Conservation (phyloP, 2,113 vertebrate species). For the Cebus imitator region DNA sequence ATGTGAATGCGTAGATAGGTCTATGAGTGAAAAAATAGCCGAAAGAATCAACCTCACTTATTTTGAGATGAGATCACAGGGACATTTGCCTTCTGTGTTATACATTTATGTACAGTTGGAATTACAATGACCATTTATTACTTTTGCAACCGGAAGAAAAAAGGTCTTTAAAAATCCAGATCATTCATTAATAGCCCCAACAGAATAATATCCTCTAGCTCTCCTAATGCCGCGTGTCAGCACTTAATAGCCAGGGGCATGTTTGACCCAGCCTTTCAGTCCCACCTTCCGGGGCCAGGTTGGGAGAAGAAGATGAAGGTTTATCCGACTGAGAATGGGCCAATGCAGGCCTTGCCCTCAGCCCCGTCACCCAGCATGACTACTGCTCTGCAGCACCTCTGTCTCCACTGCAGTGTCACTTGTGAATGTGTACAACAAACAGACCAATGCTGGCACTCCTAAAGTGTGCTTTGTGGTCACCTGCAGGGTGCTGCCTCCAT, state of each 20-base stretch:
- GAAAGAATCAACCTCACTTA: neutral
- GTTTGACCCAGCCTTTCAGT: neutral
- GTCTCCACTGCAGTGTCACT: neutral
- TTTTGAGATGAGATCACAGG: neutral
- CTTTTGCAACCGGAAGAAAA: neutral
- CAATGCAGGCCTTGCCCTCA: too few relatives aligned
- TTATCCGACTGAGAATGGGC: neutral
- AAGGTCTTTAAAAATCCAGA: constrained; percentile 33
- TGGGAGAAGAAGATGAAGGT: neutral
- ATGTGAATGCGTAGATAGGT: neutral
- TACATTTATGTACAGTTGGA: neutral
- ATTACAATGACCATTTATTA: neutral
- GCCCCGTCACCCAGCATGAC: accelerated
- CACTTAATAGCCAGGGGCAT: neutral
- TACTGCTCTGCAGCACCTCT: accelerated
- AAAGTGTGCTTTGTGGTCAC: neutral
- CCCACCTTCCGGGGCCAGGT: neutral
- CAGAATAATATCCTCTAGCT: neutral
- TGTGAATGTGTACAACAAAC: neutral
- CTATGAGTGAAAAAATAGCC: neutral
- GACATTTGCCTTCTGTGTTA: neutral
- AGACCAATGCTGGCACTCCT: neutral
- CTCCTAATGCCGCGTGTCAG: neutral
- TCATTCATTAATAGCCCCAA: neutral
- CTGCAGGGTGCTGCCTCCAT: too few relatives aligned